phyloP scores from a whole-genome alignment of 2,888 invertebrate species.

The Dexiosoma caninum region DNA sequence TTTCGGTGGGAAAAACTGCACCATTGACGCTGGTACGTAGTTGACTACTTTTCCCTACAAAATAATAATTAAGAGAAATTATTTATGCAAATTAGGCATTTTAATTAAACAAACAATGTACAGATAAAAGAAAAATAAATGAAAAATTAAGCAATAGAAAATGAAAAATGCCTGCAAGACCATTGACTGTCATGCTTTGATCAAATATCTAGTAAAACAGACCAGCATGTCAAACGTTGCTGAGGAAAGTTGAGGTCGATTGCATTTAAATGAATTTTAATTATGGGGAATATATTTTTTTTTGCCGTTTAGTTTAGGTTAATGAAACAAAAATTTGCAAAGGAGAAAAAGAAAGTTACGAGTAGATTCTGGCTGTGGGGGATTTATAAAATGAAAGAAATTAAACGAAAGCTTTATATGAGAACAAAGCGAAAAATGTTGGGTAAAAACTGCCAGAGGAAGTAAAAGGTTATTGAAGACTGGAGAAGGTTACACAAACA shows the following conservation, averaged over 20 bases:
- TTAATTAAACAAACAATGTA: slow-evolving; percentile 39
- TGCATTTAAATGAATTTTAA: not conserved
- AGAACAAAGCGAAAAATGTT: no score
- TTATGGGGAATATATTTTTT: not conserved
- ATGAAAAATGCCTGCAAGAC: slow-evolving; percentile 41
- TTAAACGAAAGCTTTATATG: no score
- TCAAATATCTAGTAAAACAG: slow-evolving; percentile 37
- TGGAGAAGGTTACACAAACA: no score
- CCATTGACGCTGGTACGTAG: not conserved
- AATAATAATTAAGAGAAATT: slow-evolving; percentile 43
- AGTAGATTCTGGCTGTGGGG: not conserved
- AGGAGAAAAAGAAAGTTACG: not conserved
- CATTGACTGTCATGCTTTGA: slow-evolving; percentile 45
- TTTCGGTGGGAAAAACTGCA: slow-evolving; percentile 35
- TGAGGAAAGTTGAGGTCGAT: not conserved
- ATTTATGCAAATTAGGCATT: slow-evolving; percentile 49
- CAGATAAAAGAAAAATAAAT: not conserved
- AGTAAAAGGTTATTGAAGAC: no score
- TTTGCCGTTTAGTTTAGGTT: not conserved
- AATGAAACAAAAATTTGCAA: not conserved
- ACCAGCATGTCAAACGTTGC: slow-evolving; percentile 54
- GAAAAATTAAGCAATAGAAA: not conserved
- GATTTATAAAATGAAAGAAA: no score
- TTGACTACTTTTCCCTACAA: not conserved
- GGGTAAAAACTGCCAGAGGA: no score